A percentile compares a stretch with the other conserved stretches of the same genome.
Conservation (phyloP, 2,888 invertebrate species). For the Julus scandinavius region DNA sequence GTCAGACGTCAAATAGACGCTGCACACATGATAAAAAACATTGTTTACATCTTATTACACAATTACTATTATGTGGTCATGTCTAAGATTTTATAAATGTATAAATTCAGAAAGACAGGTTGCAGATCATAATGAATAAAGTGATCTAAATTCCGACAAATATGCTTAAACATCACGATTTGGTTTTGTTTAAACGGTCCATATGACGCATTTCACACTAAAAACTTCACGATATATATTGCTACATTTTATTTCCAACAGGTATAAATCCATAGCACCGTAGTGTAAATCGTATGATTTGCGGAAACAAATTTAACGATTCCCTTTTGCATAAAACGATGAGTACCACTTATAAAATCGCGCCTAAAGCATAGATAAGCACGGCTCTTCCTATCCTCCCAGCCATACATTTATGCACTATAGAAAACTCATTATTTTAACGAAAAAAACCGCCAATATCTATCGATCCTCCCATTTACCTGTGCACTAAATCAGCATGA, state of each 20-base stretch:
- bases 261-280: background rate
- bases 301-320: background rate
- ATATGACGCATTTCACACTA: background rate
- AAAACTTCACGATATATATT: background rate
- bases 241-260: background rate
- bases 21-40: too few relatives aligned
- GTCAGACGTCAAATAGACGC: too few relatives aligned
- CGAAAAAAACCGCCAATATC: constrained; percentile 37
- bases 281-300: background rate
- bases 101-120: too few relatives aligned
- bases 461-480: constrained; percentile 47
- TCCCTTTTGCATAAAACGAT: background rate
- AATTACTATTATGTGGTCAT: too few relatives aligned
- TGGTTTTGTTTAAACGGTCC: too few relatives aligned
- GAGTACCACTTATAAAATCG: constrained; percentile 14
- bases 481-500: constrained; percentile 50
- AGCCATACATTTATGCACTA: constrained; percentile 15
- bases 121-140: too few relatives aligned
- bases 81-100: too few relatives aligned
- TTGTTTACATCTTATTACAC: too few relatives aligned
- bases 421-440: constrained; percentile 37
- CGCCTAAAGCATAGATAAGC: background rate
- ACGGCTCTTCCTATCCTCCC: background rate
- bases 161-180: too few relatives aligned
- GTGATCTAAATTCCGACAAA: too few relatives aligned